Base-by-base conservation (phyloP, 2,888 invertebrate genomes). In the Aethes cnicana region DNA sequence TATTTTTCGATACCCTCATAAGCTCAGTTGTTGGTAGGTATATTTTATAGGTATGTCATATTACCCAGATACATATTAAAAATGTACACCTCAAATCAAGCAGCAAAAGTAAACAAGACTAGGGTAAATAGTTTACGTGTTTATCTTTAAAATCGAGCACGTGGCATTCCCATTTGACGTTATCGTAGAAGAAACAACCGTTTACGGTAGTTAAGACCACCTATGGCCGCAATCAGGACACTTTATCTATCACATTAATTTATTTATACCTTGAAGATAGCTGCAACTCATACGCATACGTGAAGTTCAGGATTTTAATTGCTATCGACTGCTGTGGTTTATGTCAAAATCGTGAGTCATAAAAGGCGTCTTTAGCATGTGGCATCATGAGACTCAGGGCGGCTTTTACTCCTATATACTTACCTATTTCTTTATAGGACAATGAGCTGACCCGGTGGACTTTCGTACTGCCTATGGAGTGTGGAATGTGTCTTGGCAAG, bases 161-260 rank as follows among this genome's bases (percentile, higher is more conserved):
- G 80, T 66, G 74, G 55, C 59, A 21, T 49, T 35, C 48, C 56
- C 71, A 73, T 73, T 64, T 59, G 68, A 57, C 64, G 49, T 71
- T 72, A 76, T 76, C 71, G 62, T 17, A 18, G 47, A 54, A 53
- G 61, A 64, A 68, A 72, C 58, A 59, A 64, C 67, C 61, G 56
- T 68, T 69, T 72, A 74, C 74, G 73, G 81, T 79, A 80, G 78
- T 80, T 72, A 68, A 64, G 74, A 74, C 74, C 84, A 81, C 78
- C 81, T 81, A 76, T 76, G 75, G 57, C 21, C 39, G 58, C 56
- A 72, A 87, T 87, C 85, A 66, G 14, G 47, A 59, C 69, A 48
- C 72, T 85, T 84, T 69, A 86, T 86, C 86, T 69, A 60, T 56
- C 61, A 66, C 72, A 71, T 72, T 76, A 47, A 55, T 55, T 48